phyloP scores from a whole-genome alignment of 2,888 invertebrate species.

The Eilema griseolum region DNA sequence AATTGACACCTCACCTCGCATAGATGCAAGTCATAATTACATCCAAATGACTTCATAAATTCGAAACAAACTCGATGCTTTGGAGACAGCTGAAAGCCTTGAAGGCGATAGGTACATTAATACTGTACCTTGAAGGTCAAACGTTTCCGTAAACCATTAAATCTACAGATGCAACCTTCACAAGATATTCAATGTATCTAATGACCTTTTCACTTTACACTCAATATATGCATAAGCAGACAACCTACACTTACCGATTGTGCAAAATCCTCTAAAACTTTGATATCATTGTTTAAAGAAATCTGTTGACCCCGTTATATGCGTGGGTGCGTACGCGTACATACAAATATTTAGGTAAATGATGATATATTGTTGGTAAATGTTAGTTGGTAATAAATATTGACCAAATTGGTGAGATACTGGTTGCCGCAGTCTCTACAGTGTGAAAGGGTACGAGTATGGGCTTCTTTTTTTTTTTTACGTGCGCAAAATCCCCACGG shows the following conservation, averaged over 20 bases:
- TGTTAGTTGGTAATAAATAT: not conserved
- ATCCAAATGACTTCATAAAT: not conserved
- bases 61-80: not conserved
- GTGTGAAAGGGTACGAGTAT: too few relatives aligned
- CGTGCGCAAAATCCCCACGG: too few relatives aligned
- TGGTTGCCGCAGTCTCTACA: too few relatives aligned
- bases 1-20: not conserved
- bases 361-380: not conserved
- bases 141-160: not conserved
- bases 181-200: not conserved
- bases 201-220: constrained; percentile 13
- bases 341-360: not conserved
- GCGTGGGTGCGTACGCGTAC: not conserved
- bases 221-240: constrained; percentile 9
- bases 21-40: not conserved
- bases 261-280: constrained; percentile 13
- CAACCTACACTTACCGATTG: constrained; percentile 10
- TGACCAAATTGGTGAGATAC: too few relatives aligned
- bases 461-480: too few relatives aligned
- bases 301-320: constrained; percentile 2
- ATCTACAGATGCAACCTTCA: not conserved
- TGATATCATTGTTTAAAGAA: constrained; percentile 11
- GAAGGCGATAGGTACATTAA: not conserved
- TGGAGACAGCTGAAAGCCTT: not conserved
- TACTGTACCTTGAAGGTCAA: not conserved